Percentiles rank a stretch among this genome's conserved stretches.
phyloP scores from a whole-genome alignment of 2,797 vertebrate species.

The Phaenicophaeus curvirostris region DNA sequence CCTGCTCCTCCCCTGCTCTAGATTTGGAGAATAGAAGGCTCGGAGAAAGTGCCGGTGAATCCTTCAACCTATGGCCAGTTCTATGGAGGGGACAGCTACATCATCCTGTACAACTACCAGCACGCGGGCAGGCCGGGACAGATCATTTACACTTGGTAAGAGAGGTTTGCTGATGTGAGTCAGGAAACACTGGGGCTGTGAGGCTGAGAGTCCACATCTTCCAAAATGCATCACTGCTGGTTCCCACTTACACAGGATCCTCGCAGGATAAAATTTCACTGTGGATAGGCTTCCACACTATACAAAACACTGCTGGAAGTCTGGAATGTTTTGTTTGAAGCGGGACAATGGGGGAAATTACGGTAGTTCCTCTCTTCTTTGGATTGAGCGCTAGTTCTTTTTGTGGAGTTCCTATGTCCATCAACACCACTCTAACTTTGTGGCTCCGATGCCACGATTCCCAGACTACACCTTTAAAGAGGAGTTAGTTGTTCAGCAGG shows the following conservation, averaged over 20 bases:
- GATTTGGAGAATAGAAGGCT: slow-evolving; percentile 96
- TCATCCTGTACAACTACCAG: slow-evolving; percentile 91
- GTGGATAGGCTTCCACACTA: neutral
- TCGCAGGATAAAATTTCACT: neutral
- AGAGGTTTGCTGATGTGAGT: neutral
- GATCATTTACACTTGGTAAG: slow-evolving; percentile 98
- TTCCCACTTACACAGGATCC: neutral
- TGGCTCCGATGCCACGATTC: neutral
- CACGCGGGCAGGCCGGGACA: slow-evolving; percentile 88
- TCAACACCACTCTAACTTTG: neutral
- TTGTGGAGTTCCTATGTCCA: neutral
- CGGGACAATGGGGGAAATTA: neutral
- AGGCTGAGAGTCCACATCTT: no score
- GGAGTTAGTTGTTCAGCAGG: neutral
- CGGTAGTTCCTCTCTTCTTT: neutral
- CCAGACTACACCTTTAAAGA: neutral
- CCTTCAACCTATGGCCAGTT: slow-evolving; percentile 89
- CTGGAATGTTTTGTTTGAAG: neutral
- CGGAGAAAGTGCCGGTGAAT: slow-evolving; percentile 86
- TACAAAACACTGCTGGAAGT: neutral
- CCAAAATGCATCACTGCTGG: no score
- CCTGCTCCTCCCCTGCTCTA: slow-evolving; percentile 41
- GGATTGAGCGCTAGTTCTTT: neutral
- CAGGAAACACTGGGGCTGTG: neutral
- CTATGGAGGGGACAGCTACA: slow-evolving; percentile 98